phyloP scores from a whole-genome alignment of 2,888 invertebrate species.

The Tenthredo amoena region DNA sequence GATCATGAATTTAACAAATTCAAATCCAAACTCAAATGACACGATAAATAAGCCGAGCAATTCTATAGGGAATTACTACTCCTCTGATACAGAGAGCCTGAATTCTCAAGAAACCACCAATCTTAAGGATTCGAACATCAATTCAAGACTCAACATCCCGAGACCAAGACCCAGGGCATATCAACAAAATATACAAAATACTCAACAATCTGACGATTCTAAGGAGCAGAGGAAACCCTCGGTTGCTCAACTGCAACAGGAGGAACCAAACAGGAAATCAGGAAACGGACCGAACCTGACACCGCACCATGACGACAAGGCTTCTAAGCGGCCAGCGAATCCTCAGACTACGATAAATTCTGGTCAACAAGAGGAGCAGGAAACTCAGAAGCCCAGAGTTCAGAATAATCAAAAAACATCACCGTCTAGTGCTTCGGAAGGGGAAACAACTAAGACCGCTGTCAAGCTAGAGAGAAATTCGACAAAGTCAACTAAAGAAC shows the following conservation, averaged over 20 bases:
- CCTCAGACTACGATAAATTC: slow-evolving; percentile 57
- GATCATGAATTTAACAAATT: slow-evolving; percentile 60
- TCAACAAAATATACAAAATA: slow-evolving; percentile 62
- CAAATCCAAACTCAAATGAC: slow-evolving; percentile 65
- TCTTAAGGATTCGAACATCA: slow-evolving; percentile 64
- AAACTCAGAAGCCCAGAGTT: slow-evolving; percentile 42
- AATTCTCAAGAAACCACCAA: slow-evolving; percentile 61
- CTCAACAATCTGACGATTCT: slow-evolving; percentile 59
- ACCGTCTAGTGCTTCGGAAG: neutral
- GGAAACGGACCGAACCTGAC: slow-evolving; percentile 6
- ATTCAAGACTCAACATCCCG: slow-evolving; percentile 64
- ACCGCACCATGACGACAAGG: slow-evolving; percentile 36
- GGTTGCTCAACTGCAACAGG: slow-evolving; percentile 19
- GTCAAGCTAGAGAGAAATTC: slow-evolving; percentile 17
- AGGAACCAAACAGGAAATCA: slow-evolving; percentile 31
- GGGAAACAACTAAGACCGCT: slow-evolving; percentile 12
- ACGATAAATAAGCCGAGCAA: slow-evolving; percentile 63
- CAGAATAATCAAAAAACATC: slow-evolving; percentile 28
- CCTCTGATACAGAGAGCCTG: slow-evolving; percentile 60
- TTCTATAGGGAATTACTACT: slow-evolving; percentile 58
- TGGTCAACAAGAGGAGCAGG: slow-evolving; percentile 60
- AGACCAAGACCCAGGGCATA: slow-evolving; percentile 67
- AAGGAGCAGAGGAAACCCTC: slow-evolving; percentile 65
- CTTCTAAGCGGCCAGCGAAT: slow-evolving; percentile 32
- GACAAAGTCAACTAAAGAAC: slow-evolving; percentile 56